Evolutionary conservation across 2,113 vertebrate genomes (phyloP).

Genomic region (Pollachius pollachius): DNA sequence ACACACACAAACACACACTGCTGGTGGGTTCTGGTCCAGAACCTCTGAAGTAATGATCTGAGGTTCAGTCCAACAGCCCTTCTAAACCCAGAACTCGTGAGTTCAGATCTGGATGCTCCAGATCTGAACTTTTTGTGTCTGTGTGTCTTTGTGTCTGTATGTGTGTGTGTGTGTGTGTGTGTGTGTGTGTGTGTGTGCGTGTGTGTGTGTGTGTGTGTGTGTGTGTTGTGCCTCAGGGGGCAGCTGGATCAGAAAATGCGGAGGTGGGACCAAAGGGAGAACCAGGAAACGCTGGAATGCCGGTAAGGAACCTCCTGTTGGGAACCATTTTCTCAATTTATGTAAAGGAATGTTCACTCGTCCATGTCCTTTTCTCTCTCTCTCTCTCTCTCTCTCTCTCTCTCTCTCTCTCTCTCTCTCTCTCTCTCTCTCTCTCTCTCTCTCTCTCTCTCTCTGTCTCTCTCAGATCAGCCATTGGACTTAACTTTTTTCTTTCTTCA

Average conservation of each 20-base stretch:
- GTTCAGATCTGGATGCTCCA: neutral
- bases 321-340: neutral
- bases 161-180: neutral
- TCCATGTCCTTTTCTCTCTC: neutral
- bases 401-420: neutral
- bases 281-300: conserved; percentile 69
- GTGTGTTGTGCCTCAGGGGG: conserved; percentile 67
- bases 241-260: conserved; percentile 69
- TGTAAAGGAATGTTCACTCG: neutral
- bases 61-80: neutral
- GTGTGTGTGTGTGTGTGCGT: conserved; percentile 1
- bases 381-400: neutral
- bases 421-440: neutral
- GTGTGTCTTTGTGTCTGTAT: too few relatives aligned
- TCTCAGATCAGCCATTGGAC: neutral
- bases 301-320: conserved; percentile 57
- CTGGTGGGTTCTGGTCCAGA: neutral
- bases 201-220: neutral
- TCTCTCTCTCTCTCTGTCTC: neutral
- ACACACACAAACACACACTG: neutral
- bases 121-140: too few relatives aligned
- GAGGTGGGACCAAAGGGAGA: conserved; percentile 74
- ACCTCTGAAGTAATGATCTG: neutral
- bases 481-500: too few relatives aligned
- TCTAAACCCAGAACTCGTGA: neutral